These are phyloP conservation scores for Apotomis capreana DNA, from an alignment of 2,888 invertebrate genomes.

Conservation along the genomic window DNA sequence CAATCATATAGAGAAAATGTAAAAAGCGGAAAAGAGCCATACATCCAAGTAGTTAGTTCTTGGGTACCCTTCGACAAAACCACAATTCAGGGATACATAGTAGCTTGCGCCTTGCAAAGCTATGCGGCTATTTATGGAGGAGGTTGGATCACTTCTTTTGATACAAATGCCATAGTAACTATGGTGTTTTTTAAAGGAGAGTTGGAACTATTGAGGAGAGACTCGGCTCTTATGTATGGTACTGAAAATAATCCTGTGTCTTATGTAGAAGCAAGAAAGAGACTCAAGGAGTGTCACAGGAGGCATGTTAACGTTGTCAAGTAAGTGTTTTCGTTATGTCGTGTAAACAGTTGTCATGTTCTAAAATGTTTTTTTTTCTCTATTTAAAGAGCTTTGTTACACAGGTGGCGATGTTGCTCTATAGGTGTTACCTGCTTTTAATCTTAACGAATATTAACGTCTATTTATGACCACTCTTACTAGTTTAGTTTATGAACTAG, in stretches of 20 bases:
- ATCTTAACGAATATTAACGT: no score
- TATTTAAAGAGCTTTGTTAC: no score
- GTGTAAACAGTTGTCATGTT: background rate
- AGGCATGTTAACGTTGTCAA: constrained; percentile 66
- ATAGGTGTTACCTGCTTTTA: no score
- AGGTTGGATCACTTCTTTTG: constrained; percentile 75
- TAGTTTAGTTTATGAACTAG: no score
- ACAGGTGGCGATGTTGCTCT: no score
- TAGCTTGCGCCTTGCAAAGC: constrained; percentile 64
- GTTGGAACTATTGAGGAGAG: constrained; percentile 63
- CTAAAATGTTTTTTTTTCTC: no score
- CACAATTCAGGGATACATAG: constrained; percentile 58
- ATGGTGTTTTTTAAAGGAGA: constrained; percentile 75
- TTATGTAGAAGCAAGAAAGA: constrained; percentile 48
- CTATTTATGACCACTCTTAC: no score
- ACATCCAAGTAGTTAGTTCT: constrained; percentile 69
- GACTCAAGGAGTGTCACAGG: constrained; percentile 63
- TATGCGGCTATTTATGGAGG: constrained; percentile 70
- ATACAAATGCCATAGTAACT: constrained; percentile 70
- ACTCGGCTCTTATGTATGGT: constrained; percentile 64
- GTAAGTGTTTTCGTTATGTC: constrained; percentile 53
- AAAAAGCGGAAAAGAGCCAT: constrained; percentile 61
- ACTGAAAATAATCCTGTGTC: constrained; percentile 44
- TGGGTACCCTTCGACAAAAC: constrained; percentile 75
- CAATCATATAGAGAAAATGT: constrained; percentile 60